These are phyloP conservation scores for Rynchops niger DNA, from an alignment of 2,113 vertebrate species.

Conservation along the genomic window DNA sequence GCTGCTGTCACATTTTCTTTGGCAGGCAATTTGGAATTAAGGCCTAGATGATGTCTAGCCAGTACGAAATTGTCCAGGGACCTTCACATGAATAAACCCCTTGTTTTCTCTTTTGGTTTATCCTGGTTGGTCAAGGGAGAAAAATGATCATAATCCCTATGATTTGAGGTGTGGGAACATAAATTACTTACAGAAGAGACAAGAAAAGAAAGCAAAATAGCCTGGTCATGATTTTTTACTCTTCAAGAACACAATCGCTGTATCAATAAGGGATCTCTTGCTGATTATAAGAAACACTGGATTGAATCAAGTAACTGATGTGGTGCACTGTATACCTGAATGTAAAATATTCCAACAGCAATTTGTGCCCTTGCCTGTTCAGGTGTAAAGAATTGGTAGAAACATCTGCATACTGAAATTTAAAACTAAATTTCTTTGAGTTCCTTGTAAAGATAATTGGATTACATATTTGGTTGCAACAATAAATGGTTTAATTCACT, in stretches of 20 bases:
- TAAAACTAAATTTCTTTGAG: not conserved
- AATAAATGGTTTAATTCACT: not conserved
- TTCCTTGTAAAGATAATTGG: not conserved
- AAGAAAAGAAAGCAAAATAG: not conserved
- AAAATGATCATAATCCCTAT: not conserved
- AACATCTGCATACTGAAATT: not conserved
- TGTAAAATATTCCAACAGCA: not conserved
- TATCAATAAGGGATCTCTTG: not conserved
- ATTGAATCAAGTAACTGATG: not conserved
- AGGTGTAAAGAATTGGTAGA: not conserved
- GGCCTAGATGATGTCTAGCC: not conserved
- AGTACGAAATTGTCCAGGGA: not conserved
- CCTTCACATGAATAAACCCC: not conserved
- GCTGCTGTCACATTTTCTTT: not conserved
- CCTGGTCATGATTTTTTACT: not conserved
- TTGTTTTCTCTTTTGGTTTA: not conserved
- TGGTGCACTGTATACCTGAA: not conserved
- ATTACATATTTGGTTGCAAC: not conserved
- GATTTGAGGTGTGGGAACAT: not conserved
- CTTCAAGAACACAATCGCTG: not conserved
- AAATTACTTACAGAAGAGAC: not conserved
- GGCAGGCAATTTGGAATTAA: not conserved
- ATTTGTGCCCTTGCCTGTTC: not conserved
- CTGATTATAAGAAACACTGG: not conserved
- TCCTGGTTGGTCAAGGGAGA: not conserved